phyloP scores from a whole-genome alignment of 2,797 vertebrate genomes.

The Pelodytes ibericus region DNA sequence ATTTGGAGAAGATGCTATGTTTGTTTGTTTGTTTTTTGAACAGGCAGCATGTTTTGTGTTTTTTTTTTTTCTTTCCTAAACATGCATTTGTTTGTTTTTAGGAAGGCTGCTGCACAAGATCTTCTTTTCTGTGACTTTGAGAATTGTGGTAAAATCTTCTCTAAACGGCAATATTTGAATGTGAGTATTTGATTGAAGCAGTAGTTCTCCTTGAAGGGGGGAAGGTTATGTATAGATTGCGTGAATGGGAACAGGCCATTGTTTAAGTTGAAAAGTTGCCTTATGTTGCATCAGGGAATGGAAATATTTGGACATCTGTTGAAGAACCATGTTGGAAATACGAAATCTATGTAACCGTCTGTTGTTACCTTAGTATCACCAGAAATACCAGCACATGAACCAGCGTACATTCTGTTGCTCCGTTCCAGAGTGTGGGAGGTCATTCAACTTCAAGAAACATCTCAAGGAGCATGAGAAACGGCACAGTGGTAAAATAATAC shows the following conservation, averaged over 20 bases:
- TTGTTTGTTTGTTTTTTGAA: too few species aligned
- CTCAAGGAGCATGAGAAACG: slow-evolving; percentile 82
- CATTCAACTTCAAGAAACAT: slow-evolving; percentile 82
- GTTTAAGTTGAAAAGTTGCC: too few species aligned
- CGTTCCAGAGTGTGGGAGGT: slow-evolving; percentile 71
- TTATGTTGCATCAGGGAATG: too few species aligned
- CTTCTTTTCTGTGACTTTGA: slow-evolving; percentile 80
- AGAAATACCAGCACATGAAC: slow-evolving; percentile 79
- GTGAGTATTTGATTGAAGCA: slow-evolving; percentile 65
- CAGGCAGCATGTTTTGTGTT: too few species aligned
- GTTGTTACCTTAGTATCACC: slow-evolving; percentile 73
- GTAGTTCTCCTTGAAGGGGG: neutral
- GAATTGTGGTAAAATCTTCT: slow-evolving; percentile 81
- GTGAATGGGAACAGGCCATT: too few species aligned
- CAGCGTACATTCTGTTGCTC: slow-evolving; percentile 82
- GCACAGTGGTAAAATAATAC: slow-evolving; percentile 73
- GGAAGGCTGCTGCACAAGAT: slow-evolving; percentile 74
- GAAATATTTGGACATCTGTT: too few species aligned
- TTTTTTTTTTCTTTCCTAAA: too few species aligned
- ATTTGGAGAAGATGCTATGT: too few species aligned
- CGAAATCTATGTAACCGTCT: too few species aligned
- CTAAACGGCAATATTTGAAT: slow-evolving; percentile 80
- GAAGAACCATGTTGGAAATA: neutral
- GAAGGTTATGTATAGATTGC: too few species aligned
- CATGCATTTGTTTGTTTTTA: too few species aligned